Conservation (phyloP, 2,888 invertebrate genomes). For the Apantesis nais region DNA sequence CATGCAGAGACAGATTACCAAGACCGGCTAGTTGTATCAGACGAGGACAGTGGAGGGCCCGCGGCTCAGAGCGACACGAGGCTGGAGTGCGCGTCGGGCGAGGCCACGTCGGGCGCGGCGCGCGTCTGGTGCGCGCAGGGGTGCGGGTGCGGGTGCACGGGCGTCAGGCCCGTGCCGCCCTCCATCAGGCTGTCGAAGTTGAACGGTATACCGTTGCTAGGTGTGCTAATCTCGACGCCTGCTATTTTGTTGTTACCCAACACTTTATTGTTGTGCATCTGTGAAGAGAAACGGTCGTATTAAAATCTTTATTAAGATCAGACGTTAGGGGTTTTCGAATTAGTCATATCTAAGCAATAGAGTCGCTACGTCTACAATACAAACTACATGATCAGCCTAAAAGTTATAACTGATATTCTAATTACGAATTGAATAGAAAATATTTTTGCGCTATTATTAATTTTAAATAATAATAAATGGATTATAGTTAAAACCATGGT, state of each 20-base stretch:
- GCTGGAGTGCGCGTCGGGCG: constrained; percentile 91
- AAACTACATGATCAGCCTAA: no score
- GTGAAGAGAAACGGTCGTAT: constrained; percentile 43
- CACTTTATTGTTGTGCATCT: constrained; percentile 81
- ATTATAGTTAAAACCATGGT: no score
- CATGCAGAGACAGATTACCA: no score
- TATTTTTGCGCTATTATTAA: no score
- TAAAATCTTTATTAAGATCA: neutral
- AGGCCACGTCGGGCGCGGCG: constrained; percentile 88
- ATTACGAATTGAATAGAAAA: no score
- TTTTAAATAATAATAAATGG: no score
- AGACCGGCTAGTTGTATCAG: neutral
- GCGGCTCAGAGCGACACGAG: constrained; percentile 93
- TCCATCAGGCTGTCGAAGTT: constrained; percentile 97
- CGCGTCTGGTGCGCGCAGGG: constrained; percentile 93
- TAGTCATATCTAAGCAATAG: no score
- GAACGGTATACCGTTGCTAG: constrained; percentile 94
- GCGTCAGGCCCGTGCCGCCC: constrained; percentile 96
- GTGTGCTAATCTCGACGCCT: constrained; percentile 94
- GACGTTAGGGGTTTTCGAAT: neutral
- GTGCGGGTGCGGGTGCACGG: constrained; percentile 88
- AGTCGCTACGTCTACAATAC: no score
- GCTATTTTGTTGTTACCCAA: constrained; percentile 87
- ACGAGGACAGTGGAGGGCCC: neutral
- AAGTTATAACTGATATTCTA: no score